A percentile compares a stretch with the other conserved stretches of the same genome.
phyloP scores from a whole-genome alignment of 2,113 vertebrate genomes.

The Cyprinus carpio region DNA sequence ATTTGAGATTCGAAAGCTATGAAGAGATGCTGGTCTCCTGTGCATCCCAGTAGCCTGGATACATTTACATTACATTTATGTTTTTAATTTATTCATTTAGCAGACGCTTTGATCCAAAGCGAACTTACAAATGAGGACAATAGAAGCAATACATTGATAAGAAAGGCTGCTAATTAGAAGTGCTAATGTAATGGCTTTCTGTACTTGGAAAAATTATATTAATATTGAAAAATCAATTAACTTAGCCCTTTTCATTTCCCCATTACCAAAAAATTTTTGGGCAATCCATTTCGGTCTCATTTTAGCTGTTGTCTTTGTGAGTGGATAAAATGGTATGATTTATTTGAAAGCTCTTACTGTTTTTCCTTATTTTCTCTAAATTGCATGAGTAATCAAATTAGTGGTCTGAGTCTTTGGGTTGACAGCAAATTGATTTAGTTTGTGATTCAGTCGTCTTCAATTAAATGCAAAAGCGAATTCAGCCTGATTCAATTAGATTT shows the following conservation, averaged over 20 bases:
- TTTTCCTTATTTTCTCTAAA: neutral
- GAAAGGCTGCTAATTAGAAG: neutral
- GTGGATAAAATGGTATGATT: neutral
- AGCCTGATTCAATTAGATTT: neutral
- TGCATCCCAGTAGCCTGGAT: neutral
- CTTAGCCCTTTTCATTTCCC: neutral
- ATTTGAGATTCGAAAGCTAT: neutral
- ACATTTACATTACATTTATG: no score
- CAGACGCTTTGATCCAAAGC: no score
- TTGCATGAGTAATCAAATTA: neutral
- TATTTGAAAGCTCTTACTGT: neutral
- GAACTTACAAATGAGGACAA: no score
- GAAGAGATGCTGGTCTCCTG: neutral
- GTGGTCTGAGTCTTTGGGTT: neutral
- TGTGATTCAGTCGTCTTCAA: neutral
- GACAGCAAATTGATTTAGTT: neutral
- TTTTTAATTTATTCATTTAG: no score
- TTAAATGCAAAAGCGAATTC: neutral
- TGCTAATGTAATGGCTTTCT: neutral
- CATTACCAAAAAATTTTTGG: neutral
- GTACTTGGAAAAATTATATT: neutral
- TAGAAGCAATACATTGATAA: no score
- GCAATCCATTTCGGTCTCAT: neutral
- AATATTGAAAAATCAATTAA: constrained; percentile 15
- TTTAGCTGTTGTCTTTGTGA: neutral